Base-by-base conservation (phyloP, 64 coral and sea anemone species). In the Dendrophyllia cribrosa region DNA sequence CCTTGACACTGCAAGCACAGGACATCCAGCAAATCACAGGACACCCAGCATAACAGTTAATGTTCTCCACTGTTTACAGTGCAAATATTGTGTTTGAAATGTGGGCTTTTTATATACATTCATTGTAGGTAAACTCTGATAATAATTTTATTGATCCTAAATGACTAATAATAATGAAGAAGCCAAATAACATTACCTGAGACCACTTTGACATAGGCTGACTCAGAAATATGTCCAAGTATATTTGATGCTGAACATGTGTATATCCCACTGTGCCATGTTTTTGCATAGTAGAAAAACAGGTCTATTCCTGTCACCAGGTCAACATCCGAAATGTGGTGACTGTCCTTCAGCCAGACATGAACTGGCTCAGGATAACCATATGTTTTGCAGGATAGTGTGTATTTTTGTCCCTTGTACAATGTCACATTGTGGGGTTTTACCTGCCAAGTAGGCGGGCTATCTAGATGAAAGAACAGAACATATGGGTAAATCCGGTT, bases 391-490 rank as follows among this genome's bases (percentile, higher is more conserved):
- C 91, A 93, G 16, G 82, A 72, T 9, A 93, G 43, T 20, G 16
- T 70, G 61, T 73, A 77, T 34, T 52, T n/a, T 43, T 93, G 91
- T 0, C 82, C 83, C 7, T 14, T 22, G 74, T 93, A 93, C 13
- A 93, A 77, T n/a, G 91, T 93, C 62, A 77, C 72, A 70, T 87
- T 87, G 13, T 86, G 45, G 4, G 82, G 91, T 43, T 70, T 75
- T 26, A 67, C 86, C 43, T 23, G 14, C 91, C 91, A 93, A 7
- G 12, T 77, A 19, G 91, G 91, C 53, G 81, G 6, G 15, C 46
- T 44, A 5, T 48, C 91, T 93, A 4, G 25, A 63, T 20, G 52
- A 51, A 12, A 51, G 19, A 77, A 19, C 75, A 51, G 34, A 34
- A 77, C 43, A 77, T n/a, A 34, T 34, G 34, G 34, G 34, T 34